Evolutionary conservation across 37 sponge, comb jelly and placozoan genomes (phyloP), one percentile per base, ranked within the genome.

Genomic region (Bolinopsis microptera): DNA sequence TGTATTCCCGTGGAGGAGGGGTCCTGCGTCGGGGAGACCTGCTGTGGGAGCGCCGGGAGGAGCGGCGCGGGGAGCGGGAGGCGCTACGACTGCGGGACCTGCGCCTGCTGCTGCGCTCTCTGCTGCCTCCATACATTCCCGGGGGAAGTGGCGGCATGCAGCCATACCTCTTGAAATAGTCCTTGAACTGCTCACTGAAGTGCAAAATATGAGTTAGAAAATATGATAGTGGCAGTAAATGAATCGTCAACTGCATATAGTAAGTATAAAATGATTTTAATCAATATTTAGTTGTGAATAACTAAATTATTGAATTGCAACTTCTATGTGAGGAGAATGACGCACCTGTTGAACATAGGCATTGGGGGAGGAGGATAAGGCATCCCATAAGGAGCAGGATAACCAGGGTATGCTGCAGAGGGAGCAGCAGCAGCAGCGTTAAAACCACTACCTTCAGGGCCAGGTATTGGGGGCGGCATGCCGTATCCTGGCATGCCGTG

Each of bases 141-240:
- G 82, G 82, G 1, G 82, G 82, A 24, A 80, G 36, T 2, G 82
- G 82, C 9, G 82, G 82, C 37, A 80, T 28, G 30, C 82, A 80
- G 37, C 82, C 82, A 22, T 80, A 80, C 23, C 38, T 80, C 82
- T 80, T 80, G 37, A 36, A 80, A 37, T 80, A 80, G 37, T 80
- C 82, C 82, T 80, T 80, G 82, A 80, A 80, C 38, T 80, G 82
- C 38, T 80, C 82, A 80, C 82, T 80, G 82, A 32, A 72, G 26
- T n/a, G n/a, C n/a, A n/a, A 21, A 67, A 21, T n/a, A n/a, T n/a
- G n/a, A n/a, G 68, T 13, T 13, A 21, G 68, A 67, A 67, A 13
- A 67, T 67, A 67, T 67, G 13, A 21, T 67, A 67, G 21, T 67
- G 68, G 21, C 13, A 21, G 68, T 67, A 67, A 67, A 72, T 72